A percentile compares a stretch with the other conserved stretches of the same genome.
Conservation (phyloP, 2,113 vertebrate species). For the Pseudopodoces humilis region DNA sequence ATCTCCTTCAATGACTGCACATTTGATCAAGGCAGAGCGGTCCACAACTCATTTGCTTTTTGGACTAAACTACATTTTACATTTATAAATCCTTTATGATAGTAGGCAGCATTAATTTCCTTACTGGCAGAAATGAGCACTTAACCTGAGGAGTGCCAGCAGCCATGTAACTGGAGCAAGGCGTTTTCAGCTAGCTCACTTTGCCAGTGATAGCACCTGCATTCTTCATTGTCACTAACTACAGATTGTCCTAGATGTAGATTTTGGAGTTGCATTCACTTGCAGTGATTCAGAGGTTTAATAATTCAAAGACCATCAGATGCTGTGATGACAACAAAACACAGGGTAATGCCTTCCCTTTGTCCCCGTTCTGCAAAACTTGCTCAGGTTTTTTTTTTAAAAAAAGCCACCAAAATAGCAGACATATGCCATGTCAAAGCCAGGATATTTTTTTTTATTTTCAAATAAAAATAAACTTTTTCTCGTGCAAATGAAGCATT, state of each 20-base stretch:
- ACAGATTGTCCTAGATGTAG: not conserved
- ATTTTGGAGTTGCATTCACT: not conserved
- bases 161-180: not conserved
- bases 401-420: conserved; percentile 56
- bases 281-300: not conserved
- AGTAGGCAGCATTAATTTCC: conserved; percentile 14
- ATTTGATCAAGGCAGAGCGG: not conserved
- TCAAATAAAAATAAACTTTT: not conserved
- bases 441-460: conserved; percentile 50
- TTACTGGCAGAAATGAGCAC: not conserved
- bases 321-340: conserved; percentile 48
- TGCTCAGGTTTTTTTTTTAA: conserved; percentile 56
- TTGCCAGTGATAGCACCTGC: not conserved
- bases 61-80: not conserved
- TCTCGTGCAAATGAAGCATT: conserved; percentile 60
- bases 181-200: not conserved
- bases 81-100: not conserved
- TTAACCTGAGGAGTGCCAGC: not conserved
- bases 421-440: conserved; percentile 54
- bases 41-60: not conserved
- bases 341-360: conserved; percentile 49
- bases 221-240: not conserved
- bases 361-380: conserved; percentile 16
- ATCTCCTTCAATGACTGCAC: not conserved
- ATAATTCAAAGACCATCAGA: conserved; percentile 31